Evolutionary conservation across 2,797 vertebrate species (phyloP), one percentile per base, ranked within the genome.

Genomic region (Muraenolepis orangiensis): DNA sequence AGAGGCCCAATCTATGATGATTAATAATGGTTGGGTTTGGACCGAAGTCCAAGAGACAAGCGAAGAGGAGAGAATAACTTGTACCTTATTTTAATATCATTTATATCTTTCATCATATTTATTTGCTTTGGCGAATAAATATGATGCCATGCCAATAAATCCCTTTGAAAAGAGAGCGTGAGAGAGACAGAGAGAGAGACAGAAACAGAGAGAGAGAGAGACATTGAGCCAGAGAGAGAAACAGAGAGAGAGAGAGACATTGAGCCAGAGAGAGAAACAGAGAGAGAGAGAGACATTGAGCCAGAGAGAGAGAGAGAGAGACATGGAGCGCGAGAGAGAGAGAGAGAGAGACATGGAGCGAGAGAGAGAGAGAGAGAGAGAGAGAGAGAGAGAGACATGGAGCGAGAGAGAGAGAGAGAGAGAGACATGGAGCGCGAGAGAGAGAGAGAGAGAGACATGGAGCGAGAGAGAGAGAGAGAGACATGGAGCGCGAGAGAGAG

Each of bases 271-370:
- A n/a, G n/a, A n/a, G n/a, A n/a, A n/a, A n/a, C n/a, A 28, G 26
- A 14, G 40, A 36, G 31, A 66, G 51, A 30, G 16, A 38, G 10
- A 72, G 40, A 71, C 69, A 69, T 69, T 38, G 4, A 38, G 5
- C 6, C 32, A 32, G 69, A 51, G 57, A 84, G 57, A 74, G 76
- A 75, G 67, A 73, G 32, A 70, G 74, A 26, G n/a, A 69, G 40
- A 40, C 23, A 64, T 42, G 31, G 36, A 61, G 26, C 64, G 73
- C 66, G 70, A 12, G 73, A 1, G 34, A 23, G 64, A 14, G 66
- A 71, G 69, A 36, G 64, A 66, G 14, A 36, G 8, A 61, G 46
- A 72, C 34, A 40, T 23, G n/a, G 64, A 10, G 71, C 67, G 71
- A 66, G 32, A 64, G 46, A 70, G 66, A 74, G 70, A 68, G 67